Percentiles rank a stretch among this genome's conserved stretches.
These are phyloP conservation scores for Brenthis daphne DNA, from an alignment of 2,888 invertebrate genomes.

Conservation along the genomic window DNA sequence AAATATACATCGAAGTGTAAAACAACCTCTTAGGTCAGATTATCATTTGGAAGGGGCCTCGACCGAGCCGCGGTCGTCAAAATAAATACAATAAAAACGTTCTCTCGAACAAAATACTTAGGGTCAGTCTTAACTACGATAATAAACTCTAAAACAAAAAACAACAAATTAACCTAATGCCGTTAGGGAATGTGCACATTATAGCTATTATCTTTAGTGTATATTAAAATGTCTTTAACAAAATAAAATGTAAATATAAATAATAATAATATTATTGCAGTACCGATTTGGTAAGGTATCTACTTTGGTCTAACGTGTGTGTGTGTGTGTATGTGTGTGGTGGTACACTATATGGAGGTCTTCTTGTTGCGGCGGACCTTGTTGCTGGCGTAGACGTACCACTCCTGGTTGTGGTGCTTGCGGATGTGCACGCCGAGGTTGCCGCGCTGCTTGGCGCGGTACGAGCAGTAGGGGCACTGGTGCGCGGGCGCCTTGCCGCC, in stretches of 20 bases:
- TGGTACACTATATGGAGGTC: conserved; percentile 50
- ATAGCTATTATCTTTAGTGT: conserved; percentile 70
- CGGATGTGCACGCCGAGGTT: conserved; percentile 91
- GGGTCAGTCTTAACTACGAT: conserved; percentile 79
- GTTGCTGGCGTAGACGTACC: conserved; percentile 77
- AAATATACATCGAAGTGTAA: conserved; percentile 46
- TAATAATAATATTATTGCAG: conserved; percentile 69
- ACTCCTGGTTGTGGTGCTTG: conserved; percentile 86
- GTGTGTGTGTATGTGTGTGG: conserved; percentile 20
- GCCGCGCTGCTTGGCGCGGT: conserved; percentile 90
- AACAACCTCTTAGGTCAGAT: conserved; percentile 21
- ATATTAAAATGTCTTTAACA: conserved; percentile 73
- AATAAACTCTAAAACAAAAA: conserved; percentile 78
- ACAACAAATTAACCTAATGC: conserved; percentile 76
- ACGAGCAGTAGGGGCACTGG: conserved; percentile 90
- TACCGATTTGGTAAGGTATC: conserved; percentile 79
- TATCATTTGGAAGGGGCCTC: conserved; percentile 25
- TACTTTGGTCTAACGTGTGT: conserved; percentile 71
- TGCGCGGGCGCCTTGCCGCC: conserved; percentile 92
- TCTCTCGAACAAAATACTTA: conserved; percentile 59
- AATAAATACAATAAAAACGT: conserved; percentile 35
- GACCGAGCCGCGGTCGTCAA: conserved; percentile 19
- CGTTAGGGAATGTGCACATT: conserved; percentile 80
- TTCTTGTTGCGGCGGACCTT: conserved; percentile 76
- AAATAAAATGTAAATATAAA: conserved; percentile 69